Evolutionary conservation across 1,140 invertebrate genomes (phyloP).

Genomic region (Lycorma delicatula): DNA sequence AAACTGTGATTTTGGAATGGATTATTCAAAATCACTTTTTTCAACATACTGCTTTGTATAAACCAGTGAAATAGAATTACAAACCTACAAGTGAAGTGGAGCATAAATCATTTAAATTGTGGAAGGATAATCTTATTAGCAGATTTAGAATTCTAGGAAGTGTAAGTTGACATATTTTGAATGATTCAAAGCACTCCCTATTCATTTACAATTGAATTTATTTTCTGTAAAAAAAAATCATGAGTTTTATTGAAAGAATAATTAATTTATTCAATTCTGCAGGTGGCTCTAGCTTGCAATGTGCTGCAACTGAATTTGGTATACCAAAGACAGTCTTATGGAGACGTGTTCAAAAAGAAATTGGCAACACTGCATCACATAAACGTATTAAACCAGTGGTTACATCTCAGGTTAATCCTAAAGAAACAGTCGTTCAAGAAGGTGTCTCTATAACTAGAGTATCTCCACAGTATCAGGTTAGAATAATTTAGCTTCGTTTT

Average conservation of each 20-base stretch:
- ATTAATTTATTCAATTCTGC: constrained; percentile 18
- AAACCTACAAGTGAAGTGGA: too few relatives aligned
- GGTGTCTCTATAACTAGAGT: constrained; percentile 50
- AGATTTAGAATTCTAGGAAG: neutral
- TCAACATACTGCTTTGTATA: too few relatives aligned
- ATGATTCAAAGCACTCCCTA: neutral
- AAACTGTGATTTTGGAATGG: too few relatives aligned
- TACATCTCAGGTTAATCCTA: constrained; percentile 29
- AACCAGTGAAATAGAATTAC: too few relatives aligned
- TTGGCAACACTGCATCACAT: constrained; percentile 35
- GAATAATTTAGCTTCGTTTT: too few relatives aligned
- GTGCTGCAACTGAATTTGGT: constrained; percentile 42
- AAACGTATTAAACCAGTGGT: constrained; percentile 40
- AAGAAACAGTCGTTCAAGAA: constrained; percentile 43
- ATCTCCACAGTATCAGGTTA: constrained; percentile 41
- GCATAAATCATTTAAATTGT: neutral
- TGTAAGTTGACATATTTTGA: neutral
- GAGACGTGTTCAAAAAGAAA: constrained; percentile 47
- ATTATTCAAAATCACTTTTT: too few relatives aligned
- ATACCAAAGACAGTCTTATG: constrained; percentile 54
- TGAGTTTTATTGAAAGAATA: neutral
- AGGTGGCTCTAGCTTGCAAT: constrained; percentile 42
- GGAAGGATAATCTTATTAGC: neutral
- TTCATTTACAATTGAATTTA: neutral
- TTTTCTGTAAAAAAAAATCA: neutral